These are phyloP conservation scores for Brienomyrus brachyistius DNA, from an alignment of 2,113 vertebrate genomes.

Conservation along the genomic window DNA sequence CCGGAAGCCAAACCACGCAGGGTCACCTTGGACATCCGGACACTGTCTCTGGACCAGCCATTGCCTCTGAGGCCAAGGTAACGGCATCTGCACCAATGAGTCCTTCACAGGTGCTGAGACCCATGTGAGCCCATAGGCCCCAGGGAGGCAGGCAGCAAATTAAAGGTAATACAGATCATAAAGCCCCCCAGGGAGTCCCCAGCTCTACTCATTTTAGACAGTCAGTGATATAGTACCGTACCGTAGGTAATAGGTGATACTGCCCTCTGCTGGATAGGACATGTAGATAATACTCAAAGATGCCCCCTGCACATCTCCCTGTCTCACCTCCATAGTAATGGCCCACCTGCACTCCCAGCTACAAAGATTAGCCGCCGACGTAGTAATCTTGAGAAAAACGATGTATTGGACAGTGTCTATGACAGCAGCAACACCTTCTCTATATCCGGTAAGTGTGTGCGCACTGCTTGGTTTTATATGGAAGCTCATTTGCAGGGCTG, in stretches of 20 bases:
- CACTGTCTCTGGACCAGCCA: constrained; percentile 59
- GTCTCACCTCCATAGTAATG: constrained; percentile 43
- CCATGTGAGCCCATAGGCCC: background rate
- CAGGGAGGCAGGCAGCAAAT: background rate
- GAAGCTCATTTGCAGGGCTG: background rate
- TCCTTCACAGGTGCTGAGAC: background rate
- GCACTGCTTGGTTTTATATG: background rate
- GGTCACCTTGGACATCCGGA: constrained; percentile 55
- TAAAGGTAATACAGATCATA: background rate
- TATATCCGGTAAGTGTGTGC: constrained; percentile 64
- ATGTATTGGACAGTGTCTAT: constrained; percentile 45
- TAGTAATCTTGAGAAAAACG: constrained; percentile 38
- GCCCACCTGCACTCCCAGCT: constrained; percentile 9
- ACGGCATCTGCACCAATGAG: background rate
- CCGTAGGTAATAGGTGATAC: background rate
- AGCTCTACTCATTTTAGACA: background rate
- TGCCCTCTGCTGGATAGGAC: background rate
- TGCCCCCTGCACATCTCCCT: background rate
- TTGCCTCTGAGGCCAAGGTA: constrained; percentile 37
- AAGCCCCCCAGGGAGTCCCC: background rate
- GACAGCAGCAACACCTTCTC: constrained; percentile 59
- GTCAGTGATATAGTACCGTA: constrained; percentile 31
- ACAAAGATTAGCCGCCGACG: constrained; percentile 50
- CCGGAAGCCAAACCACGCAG: constrained; percentile 63
- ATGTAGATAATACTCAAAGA: background rate